A percentile compares a stretch with the other conserved stretches of the same genome.
phyloP scores from a whole-genome alignment of 2,888 invertebrate species.

The Marasmarcha lunaedactyla region DNA sequence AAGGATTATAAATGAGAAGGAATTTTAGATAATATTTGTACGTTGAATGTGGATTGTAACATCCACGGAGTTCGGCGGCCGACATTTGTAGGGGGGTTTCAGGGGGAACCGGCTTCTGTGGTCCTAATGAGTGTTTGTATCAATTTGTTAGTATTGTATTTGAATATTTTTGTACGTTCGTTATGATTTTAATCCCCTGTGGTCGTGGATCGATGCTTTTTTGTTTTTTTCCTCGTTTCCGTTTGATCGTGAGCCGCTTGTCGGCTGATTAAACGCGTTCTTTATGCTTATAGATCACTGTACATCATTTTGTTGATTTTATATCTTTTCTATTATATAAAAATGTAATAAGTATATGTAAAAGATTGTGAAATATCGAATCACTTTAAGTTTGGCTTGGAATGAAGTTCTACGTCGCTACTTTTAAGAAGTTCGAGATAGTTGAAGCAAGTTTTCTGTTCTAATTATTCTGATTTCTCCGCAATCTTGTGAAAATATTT shows the following conservation, averaged over 20 bases:
- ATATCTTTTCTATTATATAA: too few species aligned
- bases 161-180: conserved; percentile 68
- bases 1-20: conserved; percentile 73
- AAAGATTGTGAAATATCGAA: conserved; percentile 23
- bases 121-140: conserved; percentile 70
- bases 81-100: conserved; percentile 19
- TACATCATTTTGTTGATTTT: too few species aligned
- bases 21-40: conserved; percentile 72
- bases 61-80: conserved; percentile 46
- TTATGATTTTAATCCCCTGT: conserved; percentile 66
- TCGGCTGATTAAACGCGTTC: conserved; percentile 53
- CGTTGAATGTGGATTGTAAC: conserved; percentile 69
- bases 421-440: too few species aligned
- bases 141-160: conserved; percentile 72
- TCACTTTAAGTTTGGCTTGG: conserved; percentile 7
- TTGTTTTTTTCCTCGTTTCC: conserved; percentile 41
- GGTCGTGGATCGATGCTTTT: conserved; percentile 58
- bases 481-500: too few species aligned
- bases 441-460: too few species aligned
- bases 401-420: too few species aligned
- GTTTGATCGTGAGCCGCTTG: conserved; percentile 48
- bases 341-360: too few species aligned
- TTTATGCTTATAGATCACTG: too few species aligned
- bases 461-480: too few species aligned
- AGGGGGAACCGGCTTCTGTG: conserved; percentile 45